Conservation (phyloP, 2,888 invertebrate genomes). For the Stramonita haemastoma region DNA sequence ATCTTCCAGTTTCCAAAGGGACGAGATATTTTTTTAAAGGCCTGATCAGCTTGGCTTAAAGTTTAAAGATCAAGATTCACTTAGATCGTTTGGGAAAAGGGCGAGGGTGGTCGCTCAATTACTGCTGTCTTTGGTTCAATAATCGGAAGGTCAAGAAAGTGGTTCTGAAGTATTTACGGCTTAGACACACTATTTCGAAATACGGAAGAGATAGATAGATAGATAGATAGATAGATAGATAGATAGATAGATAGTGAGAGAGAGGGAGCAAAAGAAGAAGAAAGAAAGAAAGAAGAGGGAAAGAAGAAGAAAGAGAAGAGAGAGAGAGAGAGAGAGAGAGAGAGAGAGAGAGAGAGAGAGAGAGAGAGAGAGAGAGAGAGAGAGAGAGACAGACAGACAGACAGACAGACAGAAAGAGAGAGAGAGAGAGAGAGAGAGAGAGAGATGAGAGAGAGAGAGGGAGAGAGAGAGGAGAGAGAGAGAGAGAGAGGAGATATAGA, state of each 20-base stretch:
- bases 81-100: too few relatives aligned
- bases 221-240: neutral
- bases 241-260: neutral
- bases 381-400: neutral
- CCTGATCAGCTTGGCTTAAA: too few relatives aligned
- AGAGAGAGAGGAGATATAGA: neutral
- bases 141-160: too few relatives aligned
- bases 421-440: neutral
- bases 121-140: too few relatives aligned
- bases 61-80: too few relatives aligned
- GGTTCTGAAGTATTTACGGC: too few relatives aligned
- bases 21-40: too few relatives aligned
- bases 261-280: neutral
- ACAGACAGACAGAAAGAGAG: neutral
- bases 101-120: too few relatives aligned
- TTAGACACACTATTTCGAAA: too few relatives aligned
- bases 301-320: neutral
- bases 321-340: neutral
- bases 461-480: neutral
- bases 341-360: neutral
- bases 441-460: neutral
- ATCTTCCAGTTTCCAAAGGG: too few relatives aligned
- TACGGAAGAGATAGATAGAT: neutral
- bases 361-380: neutral
- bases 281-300: neutral